Evolutionary conservation across 2,797 vertebrate species (phyloP).

Genomic region (Notolepis coatsorum): DNA sequence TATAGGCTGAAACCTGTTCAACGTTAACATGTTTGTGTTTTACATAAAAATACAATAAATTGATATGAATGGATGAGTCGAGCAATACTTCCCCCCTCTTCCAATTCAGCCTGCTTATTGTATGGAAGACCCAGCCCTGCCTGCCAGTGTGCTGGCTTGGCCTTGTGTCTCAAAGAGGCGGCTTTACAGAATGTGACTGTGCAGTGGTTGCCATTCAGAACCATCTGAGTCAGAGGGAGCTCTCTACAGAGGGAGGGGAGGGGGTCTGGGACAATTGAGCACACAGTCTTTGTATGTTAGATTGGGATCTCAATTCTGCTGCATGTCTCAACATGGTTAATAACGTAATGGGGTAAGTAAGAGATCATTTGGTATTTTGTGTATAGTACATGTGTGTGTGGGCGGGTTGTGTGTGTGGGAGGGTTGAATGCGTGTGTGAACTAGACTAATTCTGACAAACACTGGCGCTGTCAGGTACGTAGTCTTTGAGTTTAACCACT

Average conservation of each 20-base stretch:
- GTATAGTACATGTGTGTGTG: too few relatives aligned
- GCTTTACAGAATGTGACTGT: background rate
- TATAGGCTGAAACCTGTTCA: conserved; percentile 38
- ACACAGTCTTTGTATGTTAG: conserved; percentile 15
- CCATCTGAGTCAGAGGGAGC: conserved; percentile 11
- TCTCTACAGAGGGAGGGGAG: background rate
- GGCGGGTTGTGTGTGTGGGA: too few relatives aligned
- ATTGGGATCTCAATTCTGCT: conserved; percentile 34
- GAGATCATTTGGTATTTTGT: conserved; percentile 14
- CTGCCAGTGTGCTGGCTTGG: conserved; percentile 15
- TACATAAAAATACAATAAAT: conserved; percentile 27
- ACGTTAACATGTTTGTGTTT: conserved; percentile 36
- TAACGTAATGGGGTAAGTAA: conserved; percentile 28
- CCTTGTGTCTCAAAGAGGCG: conserved; percentile 11
- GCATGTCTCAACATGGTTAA: conserved; percentile 46
- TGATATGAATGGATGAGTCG: conserved; percentile 15
- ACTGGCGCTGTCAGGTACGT: too few relatives aligned
- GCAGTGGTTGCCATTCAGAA: conserved; percentile 11
- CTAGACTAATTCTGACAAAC: too few relatives aligned
- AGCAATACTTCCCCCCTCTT: conserved; percentile 14
- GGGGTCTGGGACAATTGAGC: background rate
- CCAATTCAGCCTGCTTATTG: conserved; percentile 8
- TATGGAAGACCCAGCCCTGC: conserved; percentile 9
- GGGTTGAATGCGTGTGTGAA: too few relatives aligned
- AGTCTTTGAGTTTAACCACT: too few relatives aligned